These are phyloP conservation scores for Druon quercuslanigerum DNA, from an alignment of 1,140 invertebrate species.

Conservation along the genomic window DNA sequence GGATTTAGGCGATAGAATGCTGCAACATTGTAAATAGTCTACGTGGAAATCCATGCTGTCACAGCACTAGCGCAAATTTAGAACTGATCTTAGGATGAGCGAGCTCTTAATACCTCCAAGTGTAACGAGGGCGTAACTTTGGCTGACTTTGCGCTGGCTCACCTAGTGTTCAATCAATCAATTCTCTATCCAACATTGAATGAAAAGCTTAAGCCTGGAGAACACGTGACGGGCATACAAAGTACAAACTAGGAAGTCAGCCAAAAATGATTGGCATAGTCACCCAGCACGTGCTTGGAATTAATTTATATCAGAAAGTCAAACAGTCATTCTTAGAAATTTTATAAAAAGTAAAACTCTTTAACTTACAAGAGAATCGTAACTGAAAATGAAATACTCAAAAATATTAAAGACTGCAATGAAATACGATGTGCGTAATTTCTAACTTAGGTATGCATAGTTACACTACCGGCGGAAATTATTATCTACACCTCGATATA, in stretches of 20 bases:
- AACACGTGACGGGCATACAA: slow-evolving; percentile 4
- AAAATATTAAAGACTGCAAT: too few relatives aligned
- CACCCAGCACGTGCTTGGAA: slow-evolving; percentile 8
- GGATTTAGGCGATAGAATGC: background rate
- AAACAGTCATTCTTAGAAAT: too few relatives aligned
- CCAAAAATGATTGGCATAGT: slow-evolving; percentile 21
- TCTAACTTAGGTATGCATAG: too few relatives aligned
- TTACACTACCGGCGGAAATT: too few relatives aligned
- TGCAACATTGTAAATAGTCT: background rate
- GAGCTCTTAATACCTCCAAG: background rate
- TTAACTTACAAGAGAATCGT: too few relatives aligned
- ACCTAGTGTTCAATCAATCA: slow-evolving; percentile 20
- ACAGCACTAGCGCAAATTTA: background rate
- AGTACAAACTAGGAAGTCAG: background rate
- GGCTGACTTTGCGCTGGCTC: slow-evolving; percentile 3
- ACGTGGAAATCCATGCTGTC: background rate
- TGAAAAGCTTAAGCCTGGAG: background rate
- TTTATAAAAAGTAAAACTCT: too few relatives aligned
- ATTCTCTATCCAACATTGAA: slow-evolving; percentile 8
- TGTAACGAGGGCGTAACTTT: slow-evolving; percentile 24
- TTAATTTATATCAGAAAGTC: background rate
- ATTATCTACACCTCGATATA: too few relatives aligned
- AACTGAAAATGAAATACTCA: too few relatives aligned
- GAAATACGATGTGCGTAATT: too few relatives aligned
- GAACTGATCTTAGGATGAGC: slow-evolving; percentile 5